Evolutionary conservation across 1,140 invertebrate species (phyloP).

Genomic region (Ceratina calcarata): DNA sequence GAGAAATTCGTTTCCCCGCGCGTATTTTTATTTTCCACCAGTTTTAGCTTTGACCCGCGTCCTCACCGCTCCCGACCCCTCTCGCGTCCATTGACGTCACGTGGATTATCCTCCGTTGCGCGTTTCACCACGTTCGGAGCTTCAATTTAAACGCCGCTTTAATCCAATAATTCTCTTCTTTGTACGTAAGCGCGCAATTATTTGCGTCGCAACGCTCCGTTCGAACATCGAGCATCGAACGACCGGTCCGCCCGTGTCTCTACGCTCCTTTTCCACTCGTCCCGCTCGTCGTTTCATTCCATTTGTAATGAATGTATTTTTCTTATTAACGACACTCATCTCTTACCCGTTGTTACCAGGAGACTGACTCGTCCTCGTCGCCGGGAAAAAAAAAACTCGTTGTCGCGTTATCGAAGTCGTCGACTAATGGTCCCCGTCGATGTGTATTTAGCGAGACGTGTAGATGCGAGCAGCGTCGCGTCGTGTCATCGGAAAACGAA

Average conservation of each 20-base stretch:
- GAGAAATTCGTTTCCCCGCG: slow-evolving; percentile 17
- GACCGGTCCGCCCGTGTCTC: too few relatives aligned
- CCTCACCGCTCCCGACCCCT: too few relatives aligned
- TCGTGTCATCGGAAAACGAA: background rate
- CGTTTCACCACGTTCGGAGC: slow-evolving; percentile 17
- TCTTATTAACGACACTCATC: background rate
- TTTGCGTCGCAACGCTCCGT: slow-evolving; percentile 30
- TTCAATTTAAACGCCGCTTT: slow-evolving; percentile 30
- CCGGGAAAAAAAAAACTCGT: background rate
- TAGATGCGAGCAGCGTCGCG: background rate
- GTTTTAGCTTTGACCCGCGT: background rate
- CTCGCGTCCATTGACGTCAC: slow-evolving; percentile 22
- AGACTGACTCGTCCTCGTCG: background rate
- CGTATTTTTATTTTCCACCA: slow-evolving; percentile 13
- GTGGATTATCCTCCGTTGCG: slow-evolving; percentile 48
- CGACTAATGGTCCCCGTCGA: background rate
- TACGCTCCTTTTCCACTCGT: too few relatives aligned
- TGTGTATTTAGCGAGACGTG: slow-evolving; percentile 3
- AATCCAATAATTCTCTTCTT: slow-evolving; percentile 50
- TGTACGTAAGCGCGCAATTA: slow-evolving; percentile 45
- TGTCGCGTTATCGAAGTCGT: background rate
- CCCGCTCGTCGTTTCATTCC: background rate
- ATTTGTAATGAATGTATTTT: background rate
- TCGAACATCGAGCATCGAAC: background rate
- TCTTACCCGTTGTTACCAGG: background rate